Evolutionary conservation across 2,888 invertebrate species (phyloP).

Genomic region (Galeruca laticollis): DNA sequence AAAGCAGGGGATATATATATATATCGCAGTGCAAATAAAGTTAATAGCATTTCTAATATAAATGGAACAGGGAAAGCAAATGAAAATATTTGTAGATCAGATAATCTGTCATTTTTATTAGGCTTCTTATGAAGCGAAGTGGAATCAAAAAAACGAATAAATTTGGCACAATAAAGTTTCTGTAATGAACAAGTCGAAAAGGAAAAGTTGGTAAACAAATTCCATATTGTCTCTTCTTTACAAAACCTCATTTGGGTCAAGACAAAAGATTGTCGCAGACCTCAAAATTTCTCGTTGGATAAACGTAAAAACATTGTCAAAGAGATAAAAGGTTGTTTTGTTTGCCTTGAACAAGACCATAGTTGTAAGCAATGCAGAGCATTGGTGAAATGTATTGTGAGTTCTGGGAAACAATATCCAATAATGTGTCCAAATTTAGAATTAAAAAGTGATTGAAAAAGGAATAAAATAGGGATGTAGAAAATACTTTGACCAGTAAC

Average conservation of each 20-base stretch:
- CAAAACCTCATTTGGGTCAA: background rate
- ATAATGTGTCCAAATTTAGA: no score
- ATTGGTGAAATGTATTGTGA: no score
- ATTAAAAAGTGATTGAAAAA: no score
- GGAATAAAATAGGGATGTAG: no score
- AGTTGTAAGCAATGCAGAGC: background rate
- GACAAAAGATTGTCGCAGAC: background rate
- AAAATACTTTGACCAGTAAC: no score
- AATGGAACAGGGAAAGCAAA: conserved; percentile 3
- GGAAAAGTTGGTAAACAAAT: background rate
- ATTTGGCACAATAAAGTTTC: background rate
- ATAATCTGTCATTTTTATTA: conserved; percentile 18
- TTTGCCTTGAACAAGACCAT: background rate
- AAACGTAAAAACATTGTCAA: background rate
- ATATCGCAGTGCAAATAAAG: background rate
- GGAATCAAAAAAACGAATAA: conserved; percentile 3
- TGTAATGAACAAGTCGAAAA: background rate
- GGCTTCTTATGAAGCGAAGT: conserved; percentile 9
- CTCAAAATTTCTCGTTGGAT: background rate
- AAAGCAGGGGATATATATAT: background rate
- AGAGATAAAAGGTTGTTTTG: background rate
- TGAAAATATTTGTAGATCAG: conserved; percentile 10
- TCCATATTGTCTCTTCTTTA: background rate
- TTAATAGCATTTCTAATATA: background rate
- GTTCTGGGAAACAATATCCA: no score